Evolutionary conservation across 2,888 invertebrate genomes (phyloP).

Genomic region (Leptinotarsa peninsularis): DNA sequence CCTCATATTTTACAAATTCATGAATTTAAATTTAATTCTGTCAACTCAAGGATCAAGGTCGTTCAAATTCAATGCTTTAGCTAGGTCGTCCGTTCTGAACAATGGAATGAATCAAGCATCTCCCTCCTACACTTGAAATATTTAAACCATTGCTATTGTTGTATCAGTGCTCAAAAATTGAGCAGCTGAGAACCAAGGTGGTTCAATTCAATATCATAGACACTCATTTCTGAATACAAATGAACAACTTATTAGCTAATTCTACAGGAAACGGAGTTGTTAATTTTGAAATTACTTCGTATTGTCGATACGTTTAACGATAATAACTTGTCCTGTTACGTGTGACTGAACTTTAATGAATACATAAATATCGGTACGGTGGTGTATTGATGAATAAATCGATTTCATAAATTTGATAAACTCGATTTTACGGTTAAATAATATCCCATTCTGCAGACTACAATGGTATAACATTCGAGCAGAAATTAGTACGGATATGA

Average conservation of each 20-base stretch:
- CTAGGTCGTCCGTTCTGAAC: too few relatives aligned
- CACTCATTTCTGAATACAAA: neutral
- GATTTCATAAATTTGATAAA: neutral
- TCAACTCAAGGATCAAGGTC: neutral
- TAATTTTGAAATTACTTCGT: neutral
- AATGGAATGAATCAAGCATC: too few relatives aligned
- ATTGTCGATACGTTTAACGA: conserved; percentile 3
- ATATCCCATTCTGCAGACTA: neutral
- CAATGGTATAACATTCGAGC: neutral
- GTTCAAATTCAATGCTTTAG: neutral
- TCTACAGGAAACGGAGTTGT: neutral
- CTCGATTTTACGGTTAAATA: neutral
- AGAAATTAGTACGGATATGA: neutral
- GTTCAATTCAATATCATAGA: neutral
- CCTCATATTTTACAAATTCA: too few relatives aligned
- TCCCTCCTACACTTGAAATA: too few relatives aligned
- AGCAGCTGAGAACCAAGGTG: too few relatives aligned
- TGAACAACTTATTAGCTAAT: neutral
- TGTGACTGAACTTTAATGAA: conserved; percentile 11
- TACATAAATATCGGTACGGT: conserved; percentile 1
- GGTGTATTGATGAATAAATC: neutral
- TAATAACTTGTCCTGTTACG: conserved; percentile 6
- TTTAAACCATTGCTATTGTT: neutral
- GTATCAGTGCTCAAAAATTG: neutral
- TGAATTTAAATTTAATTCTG: neutral